Evolutionary conservation across 2,888 invertebrate species (phyloP), one percentile per base, ranked within the genome.

Genomic region (Cantharis rustica): DNA sequence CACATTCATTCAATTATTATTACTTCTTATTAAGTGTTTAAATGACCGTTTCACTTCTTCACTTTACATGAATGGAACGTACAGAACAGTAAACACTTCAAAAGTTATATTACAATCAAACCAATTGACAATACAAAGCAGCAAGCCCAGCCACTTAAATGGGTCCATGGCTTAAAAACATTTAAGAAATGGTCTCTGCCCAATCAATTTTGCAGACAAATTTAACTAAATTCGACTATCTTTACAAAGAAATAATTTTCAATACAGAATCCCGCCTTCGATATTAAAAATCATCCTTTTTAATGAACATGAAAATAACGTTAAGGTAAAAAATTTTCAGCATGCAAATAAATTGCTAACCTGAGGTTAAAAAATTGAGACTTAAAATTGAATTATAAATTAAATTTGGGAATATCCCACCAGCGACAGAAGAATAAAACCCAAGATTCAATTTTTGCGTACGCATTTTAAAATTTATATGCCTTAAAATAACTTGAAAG

Each of bases 1-100:
- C 85, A 81, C 82, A 76, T 74, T 47, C 47, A 47, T 47, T 74
- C 79, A 80, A 82, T 82, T 79, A 79, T 76, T 79, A 69, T 70
- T 72, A 70, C 72, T 47, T 47, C 47, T 71, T 70, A 75, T 72
- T 77, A 75, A 75, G 68, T 68, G 70, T 47, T 66, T 47, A 69
- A 68, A 73, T 66, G 61, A 76, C 47, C 76, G 73, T 72, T 77
- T 77, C 47, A 68, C 73, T 74, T 77, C 71, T 17, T 68, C 62
- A 16, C 74, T 47, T 47, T n/a, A 47, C 47, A 47, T n/a, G 47
- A 47, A 47, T 47, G 47, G 47, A 47, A 47, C 47, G 47, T n/a
- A 47, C 7, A n/a, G 47, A 47, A 47, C 47, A n/a, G 47, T n/a
- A 0, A 47, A 47, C 47, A 47, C 47, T 47, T 47, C 47, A 47